A percentile compares a stretch with the other conserved stretches of the same genome.
These are phyloP conservation scores for Prionailurus viverrinus DNA, from an alignment of 2,113 vertebrate species.

Conservation along the genomic window DNA sequence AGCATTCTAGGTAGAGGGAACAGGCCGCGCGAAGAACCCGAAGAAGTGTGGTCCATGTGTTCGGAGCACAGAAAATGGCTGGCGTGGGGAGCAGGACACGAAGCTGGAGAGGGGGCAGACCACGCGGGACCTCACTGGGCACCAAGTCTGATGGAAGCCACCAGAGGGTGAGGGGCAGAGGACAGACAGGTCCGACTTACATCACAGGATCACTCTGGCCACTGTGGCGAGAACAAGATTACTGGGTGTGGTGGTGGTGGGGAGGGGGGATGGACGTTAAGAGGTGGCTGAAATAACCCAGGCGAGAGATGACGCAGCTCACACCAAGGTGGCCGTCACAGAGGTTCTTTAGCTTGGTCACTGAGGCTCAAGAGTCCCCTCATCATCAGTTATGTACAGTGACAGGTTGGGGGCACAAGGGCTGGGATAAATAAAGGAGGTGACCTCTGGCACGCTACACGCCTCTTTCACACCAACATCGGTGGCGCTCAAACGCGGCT, in stretches of 20 bases:
- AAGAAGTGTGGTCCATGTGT: neutral
- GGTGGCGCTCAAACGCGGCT: neutral
- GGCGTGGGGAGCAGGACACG: neutral
- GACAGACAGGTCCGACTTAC: neutral
- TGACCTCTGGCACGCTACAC: too few relatives aligned
- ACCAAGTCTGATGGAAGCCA: neutral
- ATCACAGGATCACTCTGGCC: neutral
- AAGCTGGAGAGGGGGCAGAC: neutral
- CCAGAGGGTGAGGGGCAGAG: neutral
- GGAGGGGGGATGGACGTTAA: accelerated
- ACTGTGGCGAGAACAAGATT: neutral
- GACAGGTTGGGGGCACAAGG: neutral
- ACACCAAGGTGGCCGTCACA: neutral
- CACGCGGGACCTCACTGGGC: neutral
- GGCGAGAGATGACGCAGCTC: neutral
- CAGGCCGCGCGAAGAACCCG: neutral
- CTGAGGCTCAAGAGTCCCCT: neutral
- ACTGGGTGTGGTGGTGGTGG: accelerated
- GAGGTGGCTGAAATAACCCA: neutral
- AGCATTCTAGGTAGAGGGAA: neutral
- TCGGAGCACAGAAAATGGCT: neutral
- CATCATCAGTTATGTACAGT: neutral
- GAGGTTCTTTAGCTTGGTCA: neutral
- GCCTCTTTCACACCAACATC: neutral
- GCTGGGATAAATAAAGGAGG: neutral